A percentile compares a stretch with the other conserved stretches of the same genome.
Evolutionary conservation across 2,113 vertebrate genomes (phyloP).

Genomic region (Coptodon bakossiorum): DNA sequence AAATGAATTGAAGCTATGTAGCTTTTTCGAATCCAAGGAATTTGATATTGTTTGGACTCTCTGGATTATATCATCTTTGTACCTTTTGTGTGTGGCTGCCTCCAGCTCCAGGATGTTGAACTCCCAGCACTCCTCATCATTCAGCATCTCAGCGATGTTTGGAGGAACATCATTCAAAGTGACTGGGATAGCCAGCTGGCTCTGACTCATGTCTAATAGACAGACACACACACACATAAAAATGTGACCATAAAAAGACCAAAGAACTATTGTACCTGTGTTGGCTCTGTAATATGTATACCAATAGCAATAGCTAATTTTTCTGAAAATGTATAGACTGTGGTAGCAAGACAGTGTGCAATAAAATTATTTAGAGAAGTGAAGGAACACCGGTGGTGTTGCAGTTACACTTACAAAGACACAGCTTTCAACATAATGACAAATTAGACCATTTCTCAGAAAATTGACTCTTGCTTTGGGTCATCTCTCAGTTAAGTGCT

Average conservation of each 20-base stretch:
- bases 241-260: slow-evolving; percentile 7
- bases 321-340: neutral
- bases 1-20: neutral
- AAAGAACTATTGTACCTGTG: neutral
- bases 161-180: slow-evolving; percentile 84
- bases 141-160: slow-evolving; percentile 80
- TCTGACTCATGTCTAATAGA: slow-evolving; percentile 80
- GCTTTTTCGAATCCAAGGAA: neutral
- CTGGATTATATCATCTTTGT: neutral
- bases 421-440: neutral
- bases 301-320: neutral
- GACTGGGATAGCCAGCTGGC: slow-evolving; percentile 80
- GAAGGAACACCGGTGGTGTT: neutral
- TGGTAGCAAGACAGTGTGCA: neutral
- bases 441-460: neutral
- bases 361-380: neutral
- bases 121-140: slow-evolving; percentile 90
- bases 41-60: neutral
- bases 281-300: neutral
- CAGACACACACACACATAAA: neutral
- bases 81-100: slow-evolving; percentile 92
- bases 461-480: neutral
- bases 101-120: slow-evolving; percentile 96
- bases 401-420: neutral
- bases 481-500: neutral